These are phyloP conservation scores for Eupithecia subfuscata DNA, from an alignment of 2,888 invertebrate species.

Conservation along the genomic window DNA sequence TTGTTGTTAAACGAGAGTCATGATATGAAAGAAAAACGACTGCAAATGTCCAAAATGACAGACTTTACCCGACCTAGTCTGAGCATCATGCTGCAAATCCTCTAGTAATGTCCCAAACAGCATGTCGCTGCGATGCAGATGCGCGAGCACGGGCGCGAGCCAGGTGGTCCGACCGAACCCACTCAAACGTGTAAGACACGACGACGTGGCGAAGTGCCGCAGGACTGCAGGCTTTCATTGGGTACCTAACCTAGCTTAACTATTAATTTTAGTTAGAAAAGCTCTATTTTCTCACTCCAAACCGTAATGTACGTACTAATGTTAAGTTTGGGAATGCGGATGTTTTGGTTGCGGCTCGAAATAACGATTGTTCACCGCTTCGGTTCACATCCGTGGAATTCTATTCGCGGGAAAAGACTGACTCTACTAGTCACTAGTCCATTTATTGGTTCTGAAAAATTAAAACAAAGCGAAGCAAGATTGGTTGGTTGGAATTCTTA, in stretches of 20 bases:
- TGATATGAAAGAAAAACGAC: background rate
- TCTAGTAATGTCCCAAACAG: background rate
- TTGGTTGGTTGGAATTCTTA: background rate
- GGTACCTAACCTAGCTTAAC: background rate
- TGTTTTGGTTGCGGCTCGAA: constrained; percentile 17
- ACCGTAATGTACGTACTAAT: background rate
- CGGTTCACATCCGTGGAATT: constrained; percentile 13
- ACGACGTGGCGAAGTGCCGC: background rate
- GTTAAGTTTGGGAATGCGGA: constrained; percentile 18
- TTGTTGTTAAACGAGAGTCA: background rate
- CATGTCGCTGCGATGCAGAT: background rate
- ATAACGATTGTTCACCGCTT: constrained; percentile 7
- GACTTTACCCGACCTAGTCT: background rate
- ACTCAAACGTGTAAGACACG: background rate
- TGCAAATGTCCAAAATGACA: background rate
- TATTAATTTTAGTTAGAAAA: background rate
- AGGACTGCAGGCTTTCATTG: background rate
- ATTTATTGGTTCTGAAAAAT: background rate
- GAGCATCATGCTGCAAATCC: background rate
- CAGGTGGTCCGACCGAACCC: background rate
- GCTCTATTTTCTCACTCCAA: background rate
- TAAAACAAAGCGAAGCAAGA: background rate
- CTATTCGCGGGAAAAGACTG: background rate
- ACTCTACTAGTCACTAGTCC: background rate
- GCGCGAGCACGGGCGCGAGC: background rate